These are phyloP conservation scores for Tichodroma muraria DNA, from an alignment of 2,113 vertebrate species.

Conservation along the genomic window DNA sequence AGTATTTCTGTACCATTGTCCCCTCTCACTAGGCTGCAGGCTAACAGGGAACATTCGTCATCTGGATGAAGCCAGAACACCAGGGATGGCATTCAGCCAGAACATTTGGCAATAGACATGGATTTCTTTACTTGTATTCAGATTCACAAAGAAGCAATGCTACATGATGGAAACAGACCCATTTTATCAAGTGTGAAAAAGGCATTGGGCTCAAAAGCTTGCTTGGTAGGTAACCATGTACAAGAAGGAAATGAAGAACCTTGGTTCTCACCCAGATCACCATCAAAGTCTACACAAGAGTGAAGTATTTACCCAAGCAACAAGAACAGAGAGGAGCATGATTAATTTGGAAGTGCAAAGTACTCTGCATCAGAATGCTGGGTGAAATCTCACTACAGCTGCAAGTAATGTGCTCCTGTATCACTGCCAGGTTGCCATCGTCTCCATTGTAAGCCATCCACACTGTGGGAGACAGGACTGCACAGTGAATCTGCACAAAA, in stretches of 20 bases:
- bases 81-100: slow-evolving; percentile 11
- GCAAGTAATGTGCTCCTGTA: slow-evolving; percentile 59
- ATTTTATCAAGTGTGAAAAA: slow-evolving; percentile 35
- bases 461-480: slow-evolving; percentile 26
- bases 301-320: slow-evolving; percentile 12
- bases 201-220: neutral
- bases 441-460: slow-evolving; percentile 37
- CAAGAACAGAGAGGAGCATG: neutral
- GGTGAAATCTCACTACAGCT: slow-evolving; percentile 29
- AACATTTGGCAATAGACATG: slow-evolving; percentile 37
- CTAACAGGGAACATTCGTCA: slow-evolving; percentile 45
- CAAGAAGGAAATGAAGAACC: neutral
- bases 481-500: slow-evolving; percentile 30
- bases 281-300: neutral
- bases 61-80: slow-evolving; percentile 47
- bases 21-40: slow-evolving; percentile 44
- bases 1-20: slow-evolving; percentile 46
- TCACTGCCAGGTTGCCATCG: slow-evolving; percentile 46
- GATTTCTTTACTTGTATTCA: slow-evolving; percentile 34
- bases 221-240: neutral
- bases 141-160: neutral
- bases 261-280: neutral
- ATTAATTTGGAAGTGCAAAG: slow-evolving; percentile 26
- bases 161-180: slow-evolving; percentile 18
- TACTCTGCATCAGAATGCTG: neutral